Evolutionary conservation across 2,113 vertebrate genomes (phyloP).

Genomic region (Chrysemys picta): DNA sequence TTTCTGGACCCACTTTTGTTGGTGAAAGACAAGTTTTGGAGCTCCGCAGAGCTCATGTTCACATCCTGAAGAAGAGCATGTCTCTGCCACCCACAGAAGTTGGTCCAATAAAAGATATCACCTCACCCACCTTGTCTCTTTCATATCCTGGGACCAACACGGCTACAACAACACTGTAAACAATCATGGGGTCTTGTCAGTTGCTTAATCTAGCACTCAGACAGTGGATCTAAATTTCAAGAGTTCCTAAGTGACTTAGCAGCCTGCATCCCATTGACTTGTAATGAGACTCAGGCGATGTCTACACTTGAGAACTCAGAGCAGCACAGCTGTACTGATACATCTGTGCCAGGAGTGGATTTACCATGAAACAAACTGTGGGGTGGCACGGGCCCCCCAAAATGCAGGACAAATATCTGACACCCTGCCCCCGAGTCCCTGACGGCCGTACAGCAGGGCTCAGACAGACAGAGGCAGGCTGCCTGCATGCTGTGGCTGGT

Average conservation of each 20-base stretch:
- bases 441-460: too few relatives aligned
- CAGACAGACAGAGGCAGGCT: too few relatives aligned
- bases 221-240: neutral
- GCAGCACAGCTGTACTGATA: too few relatives aligned
- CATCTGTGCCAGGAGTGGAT: too few relatives aligned
- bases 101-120: neutral
- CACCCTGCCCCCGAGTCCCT: too few relatives aligned
- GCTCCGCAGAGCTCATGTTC: neutral
- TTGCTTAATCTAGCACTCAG: neutral
- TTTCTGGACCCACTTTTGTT: neutral
- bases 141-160: neutral
- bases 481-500: too few relatives aligned
- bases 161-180: neutral
- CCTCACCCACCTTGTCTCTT: neutral
- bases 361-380: too few relatives aligned
- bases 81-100: neutral
- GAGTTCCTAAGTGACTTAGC: neutral
- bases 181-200: neutral
- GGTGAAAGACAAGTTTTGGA: neutral
- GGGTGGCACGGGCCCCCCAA: too few relatives aligned
- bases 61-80: neutral
- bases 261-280: neutral
- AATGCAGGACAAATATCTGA: too few relatives aligned
- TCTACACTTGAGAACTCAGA: neutral
- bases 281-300: neutral